Evolutionary conservation across 2,113 vertebrate genomes (phyloP), one percentile per base, ranked within the genome.

Genomic region (Rhynchopsitta pachyrhyncha): DNA sequence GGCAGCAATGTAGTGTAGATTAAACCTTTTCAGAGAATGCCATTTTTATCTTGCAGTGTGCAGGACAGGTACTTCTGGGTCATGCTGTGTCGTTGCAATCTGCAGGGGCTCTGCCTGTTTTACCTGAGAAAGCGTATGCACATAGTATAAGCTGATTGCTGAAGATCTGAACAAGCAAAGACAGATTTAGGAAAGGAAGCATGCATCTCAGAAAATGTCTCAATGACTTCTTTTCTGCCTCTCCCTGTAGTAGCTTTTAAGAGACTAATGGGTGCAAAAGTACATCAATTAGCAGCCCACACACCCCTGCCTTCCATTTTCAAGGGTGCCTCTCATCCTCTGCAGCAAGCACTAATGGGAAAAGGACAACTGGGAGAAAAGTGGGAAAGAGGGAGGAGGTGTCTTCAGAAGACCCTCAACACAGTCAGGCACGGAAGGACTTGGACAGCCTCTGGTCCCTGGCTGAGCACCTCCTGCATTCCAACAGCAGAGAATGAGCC

Each of bases 401-500:
- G 39, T 22, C 47, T 87, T 46, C 11, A 18, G 22, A 29, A 5
- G 41, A 52, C 47, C 80, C 57, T 69, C 55, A 31, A 31, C 1
- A 1, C 4, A n/a, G 20, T 16, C 29, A 92, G 60, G 33, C 47
- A 41, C 24, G 2, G 42, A 64, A 77, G 59, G 46, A 16, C 68
- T 93, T 27, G 33, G 23, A 29, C 60, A 90, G 55, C 31, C 33
- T 50, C 53, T 3, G 17, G 66, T 3, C n/a, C 12, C n/a, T 69
- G 35, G 7, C 33, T 73, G 83, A 91, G 50, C n/a, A 13, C 8
- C 13, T 55, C 23, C 17, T 86, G 9, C 49, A 7, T 47, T 75
- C 46, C 33, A 2, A 17, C 66, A 47, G 64, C 27, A 4, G 24
- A 90, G 80, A 82, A 95, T 96, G 96, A 96, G 86, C 63, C 86